phyloP scores from a whole-genome alignment of 2,888 invertebrate species.

The Eucera pruinosa region DNA sequence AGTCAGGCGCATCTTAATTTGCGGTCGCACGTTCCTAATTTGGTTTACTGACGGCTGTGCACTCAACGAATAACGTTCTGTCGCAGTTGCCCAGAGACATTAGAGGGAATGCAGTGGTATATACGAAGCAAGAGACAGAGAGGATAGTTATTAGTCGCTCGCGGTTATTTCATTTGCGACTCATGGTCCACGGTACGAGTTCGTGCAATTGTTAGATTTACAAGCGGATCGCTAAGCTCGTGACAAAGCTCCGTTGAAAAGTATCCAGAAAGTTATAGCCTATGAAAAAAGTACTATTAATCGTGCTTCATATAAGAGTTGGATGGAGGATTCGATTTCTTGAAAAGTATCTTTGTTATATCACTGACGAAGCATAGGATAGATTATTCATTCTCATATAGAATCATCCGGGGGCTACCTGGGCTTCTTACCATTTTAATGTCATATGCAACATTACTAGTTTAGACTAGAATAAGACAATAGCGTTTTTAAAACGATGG shows the following conservation, averaged over 20 bases:
- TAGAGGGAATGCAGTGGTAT: conserved; percentile 12
- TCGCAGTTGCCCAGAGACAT: conserved; percentile 29
- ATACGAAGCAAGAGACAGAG: conserved; percentile 27
- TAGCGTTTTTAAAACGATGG: no score
- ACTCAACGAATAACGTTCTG: conserved; percentile 54
- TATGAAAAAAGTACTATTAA: conserved; percentile 44
- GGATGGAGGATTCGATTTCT: conserved; percentile 29
- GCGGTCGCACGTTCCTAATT: conserved; percentile 73
- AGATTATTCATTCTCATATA: no score
- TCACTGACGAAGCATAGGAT: no score
- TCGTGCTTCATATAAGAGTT: conserved; percentile 42
- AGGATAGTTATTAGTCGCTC: conserved; percentile 64
- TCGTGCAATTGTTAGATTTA: conserved; percentile 69
- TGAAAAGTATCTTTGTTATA: no score
- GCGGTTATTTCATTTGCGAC: conserved; percentile 71
- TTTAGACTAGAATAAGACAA: no score
- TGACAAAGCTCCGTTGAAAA: conserved; percentile 65
- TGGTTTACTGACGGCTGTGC: conserved; percentile 60
- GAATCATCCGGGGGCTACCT: no score
- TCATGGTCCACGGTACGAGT: conserved; percentile 44
- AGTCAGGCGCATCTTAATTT: conserved; percentile 70
- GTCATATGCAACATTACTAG: no score
- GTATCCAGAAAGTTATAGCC: conserved; percentile 60
- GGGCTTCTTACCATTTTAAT: no score
- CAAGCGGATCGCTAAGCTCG: conserved; percentile 44